Percentiles rank a stretch among this genome's conserved stretches.
Evolutionary conservation across 2,888 invertebrate species (phyloP).

Genomic region (Hypolimnas misippus): DNA sequence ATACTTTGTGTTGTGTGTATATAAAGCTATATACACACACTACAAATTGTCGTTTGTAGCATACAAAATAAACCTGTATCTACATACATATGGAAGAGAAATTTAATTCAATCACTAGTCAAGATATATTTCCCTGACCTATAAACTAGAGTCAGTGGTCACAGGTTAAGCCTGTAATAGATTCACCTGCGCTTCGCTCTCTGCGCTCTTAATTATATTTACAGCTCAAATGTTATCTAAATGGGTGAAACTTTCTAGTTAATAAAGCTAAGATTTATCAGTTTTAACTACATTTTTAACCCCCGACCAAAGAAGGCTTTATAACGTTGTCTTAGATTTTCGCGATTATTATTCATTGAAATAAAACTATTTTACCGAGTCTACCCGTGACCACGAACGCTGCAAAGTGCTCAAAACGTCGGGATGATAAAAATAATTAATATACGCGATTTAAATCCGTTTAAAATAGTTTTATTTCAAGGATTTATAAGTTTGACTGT

Average conservation of each 20-base stretch:
- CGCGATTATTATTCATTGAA: no score
- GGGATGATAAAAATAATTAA: no score
- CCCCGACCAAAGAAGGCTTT: no score
- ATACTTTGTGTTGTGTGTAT: no score
- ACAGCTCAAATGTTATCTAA: not conserved
- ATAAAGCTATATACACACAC: no score
- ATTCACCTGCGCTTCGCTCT: not conserved
- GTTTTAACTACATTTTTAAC: not conserved
- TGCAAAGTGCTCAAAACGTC: no score
- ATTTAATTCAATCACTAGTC: not conserved
- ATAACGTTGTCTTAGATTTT: not conserved
- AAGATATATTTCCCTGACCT: not conserved
- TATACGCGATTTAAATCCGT: no score
- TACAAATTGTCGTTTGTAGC: not conserved
- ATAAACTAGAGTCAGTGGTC: not conserved
- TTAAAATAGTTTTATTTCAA: no score
- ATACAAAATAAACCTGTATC: not conserved
- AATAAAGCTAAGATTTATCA: not conserved
- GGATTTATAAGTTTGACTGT: no score
- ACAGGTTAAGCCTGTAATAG: conserved; percentile 1
- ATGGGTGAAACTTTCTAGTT: no score
- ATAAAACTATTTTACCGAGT: no score
- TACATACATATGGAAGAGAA: not conserved
- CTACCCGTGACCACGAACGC: no score
- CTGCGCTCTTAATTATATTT: not conserved